Percentiles rank a stretch among this genome's conserved stretches.
phyloP scores from a whole-genome alignment of 2,113 vertebrate species.

The Okapia johnstoni region DNA sequence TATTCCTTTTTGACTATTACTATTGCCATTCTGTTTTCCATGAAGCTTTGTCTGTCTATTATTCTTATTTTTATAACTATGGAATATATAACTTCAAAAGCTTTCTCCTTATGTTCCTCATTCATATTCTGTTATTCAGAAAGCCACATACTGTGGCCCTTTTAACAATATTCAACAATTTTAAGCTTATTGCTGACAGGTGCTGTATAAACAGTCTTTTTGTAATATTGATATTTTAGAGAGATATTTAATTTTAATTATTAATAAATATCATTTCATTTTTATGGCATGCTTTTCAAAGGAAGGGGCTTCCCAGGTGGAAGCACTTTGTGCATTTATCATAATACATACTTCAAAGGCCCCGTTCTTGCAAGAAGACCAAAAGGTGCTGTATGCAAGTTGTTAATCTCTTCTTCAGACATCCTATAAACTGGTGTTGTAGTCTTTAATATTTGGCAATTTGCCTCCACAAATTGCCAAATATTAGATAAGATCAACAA shows the following conservation, averaged over 20 bases:
- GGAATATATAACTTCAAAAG: background rate
- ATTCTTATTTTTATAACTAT: background rate
- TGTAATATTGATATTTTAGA: background rate
- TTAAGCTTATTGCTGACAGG: conserved; percentile 1
- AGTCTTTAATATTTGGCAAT: background rate
- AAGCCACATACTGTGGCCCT: background rate
- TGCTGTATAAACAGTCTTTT: background rate
- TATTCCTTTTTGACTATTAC: background rate
- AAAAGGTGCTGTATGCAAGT: background rate
- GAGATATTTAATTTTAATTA: background rate
- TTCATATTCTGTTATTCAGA: background rate
- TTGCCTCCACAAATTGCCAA: background rate
- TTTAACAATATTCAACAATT: background rate
- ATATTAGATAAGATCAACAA: background rate
- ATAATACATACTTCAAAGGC: background rate
- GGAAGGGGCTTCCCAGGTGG: background rate
- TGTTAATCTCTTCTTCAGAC: background rate
- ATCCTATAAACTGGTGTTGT: background rate
- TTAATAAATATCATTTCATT: conserved; percentile 6
- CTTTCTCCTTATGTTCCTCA: background rate
- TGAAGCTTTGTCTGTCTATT: background rate
- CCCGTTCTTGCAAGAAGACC: background rate
- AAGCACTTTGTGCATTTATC: background rate
- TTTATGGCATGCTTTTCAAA: background rate
- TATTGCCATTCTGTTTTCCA: background rate